A percentile compares a stretch with the other conserved stretches of the same genome.
phyloP scores from a whole-genome alignment of 2,113 vertebrate genomes.

The Puma concolor region DNA sequence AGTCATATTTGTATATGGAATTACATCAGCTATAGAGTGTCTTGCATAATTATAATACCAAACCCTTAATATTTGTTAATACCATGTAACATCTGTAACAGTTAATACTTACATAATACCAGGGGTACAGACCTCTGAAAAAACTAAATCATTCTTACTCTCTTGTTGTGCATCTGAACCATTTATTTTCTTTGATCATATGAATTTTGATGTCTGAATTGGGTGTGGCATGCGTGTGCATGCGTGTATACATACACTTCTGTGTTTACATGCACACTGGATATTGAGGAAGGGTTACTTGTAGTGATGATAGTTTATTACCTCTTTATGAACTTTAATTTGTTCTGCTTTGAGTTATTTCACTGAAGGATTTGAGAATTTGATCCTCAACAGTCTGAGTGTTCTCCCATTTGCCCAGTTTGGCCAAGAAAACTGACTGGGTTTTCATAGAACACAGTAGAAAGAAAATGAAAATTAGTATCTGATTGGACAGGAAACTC shows the following conservation, averaged over 20 bases:
- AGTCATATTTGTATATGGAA: background rate
- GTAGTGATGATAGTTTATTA: background rate
- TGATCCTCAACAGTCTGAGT: background rate
- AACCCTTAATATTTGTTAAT: background rate
- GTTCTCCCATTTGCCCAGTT: background rate
- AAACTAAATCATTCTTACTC: background rate
- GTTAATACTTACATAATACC: background rate
- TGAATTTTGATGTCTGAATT: background rate
- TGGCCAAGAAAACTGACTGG: background rate
- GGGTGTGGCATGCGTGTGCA: background rate
- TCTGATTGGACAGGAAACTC: background rate
- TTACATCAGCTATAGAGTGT: background rate
- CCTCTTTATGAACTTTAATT: background rate
- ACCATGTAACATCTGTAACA: background rate
- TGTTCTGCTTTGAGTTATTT: conserved; percentile 15
- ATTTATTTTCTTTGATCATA: background rate
- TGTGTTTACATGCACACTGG: background rate
- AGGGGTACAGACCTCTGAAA: background rate
- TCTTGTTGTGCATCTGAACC: background rate
- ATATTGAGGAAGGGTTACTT: background rate
- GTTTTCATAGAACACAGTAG: background rate
- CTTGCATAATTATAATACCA: background rate
- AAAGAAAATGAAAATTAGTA: background rate
- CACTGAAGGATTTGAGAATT: background rate
- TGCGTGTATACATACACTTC: no score